Evolutionary conservation across 2,113 vertebrate genomes (phyloP).

Genomic region (Rhabdornis inornatus): DNA sequence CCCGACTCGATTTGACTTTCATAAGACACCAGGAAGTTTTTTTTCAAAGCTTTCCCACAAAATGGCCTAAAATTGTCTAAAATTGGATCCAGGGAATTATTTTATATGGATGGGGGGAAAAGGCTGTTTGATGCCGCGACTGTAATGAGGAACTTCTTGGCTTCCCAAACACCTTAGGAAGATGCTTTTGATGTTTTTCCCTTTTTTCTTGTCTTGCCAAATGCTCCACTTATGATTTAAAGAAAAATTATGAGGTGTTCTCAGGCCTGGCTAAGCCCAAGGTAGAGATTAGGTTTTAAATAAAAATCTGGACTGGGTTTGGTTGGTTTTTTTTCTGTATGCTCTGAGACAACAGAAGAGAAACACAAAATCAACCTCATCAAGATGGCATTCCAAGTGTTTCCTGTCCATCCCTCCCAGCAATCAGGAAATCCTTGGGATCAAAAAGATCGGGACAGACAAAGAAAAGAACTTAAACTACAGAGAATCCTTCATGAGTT

Average conservation of each 20-base stretch:
- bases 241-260: background rate
- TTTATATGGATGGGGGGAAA: conserved; percentile 7
- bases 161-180: background rate
- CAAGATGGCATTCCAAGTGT: background rate
- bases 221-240: background rate
- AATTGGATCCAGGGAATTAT: conserved; percentile 49
- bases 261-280: background rate
- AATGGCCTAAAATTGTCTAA: background rate
- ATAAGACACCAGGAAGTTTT: background rate
- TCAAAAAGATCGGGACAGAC: accelerated
- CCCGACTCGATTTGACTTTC: conserved; percentile 32
- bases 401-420: background rate
- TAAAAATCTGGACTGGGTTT: background rate
- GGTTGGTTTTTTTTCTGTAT: background rate
- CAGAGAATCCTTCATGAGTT: background rate
- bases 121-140: background rate
- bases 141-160: background rate
- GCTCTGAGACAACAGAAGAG: background rate
- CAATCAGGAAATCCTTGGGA: background rate
- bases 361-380: background rate
- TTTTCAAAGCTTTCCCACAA: background rate
- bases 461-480: background rate
- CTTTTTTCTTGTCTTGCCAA: background rate
- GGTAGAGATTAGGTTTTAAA: background rate
- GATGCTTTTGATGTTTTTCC: background rate